Evolutionary conservation across 2,797 vertebrate genomes (phyloP), one percentile per base, ranked within the genome.

Genomic region (Enteromius radiatus): DNA sequence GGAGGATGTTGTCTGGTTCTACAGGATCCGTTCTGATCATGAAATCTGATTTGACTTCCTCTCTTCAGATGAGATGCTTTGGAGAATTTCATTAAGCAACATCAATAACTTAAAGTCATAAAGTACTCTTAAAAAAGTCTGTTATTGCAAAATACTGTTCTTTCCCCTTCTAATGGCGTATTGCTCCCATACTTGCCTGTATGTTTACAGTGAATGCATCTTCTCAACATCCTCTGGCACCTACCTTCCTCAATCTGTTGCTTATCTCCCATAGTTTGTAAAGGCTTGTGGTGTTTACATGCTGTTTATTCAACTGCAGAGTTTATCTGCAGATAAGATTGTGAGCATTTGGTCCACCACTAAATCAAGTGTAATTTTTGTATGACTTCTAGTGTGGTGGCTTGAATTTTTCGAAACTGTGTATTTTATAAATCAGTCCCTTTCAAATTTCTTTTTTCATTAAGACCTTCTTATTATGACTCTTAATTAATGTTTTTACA

Each of bases 281-380:
- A 59, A 75, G 21, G 3, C 52, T 75, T 56, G 14, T 52, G 69
- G 45, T 52, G 43, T 71, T 49, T 71, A 49, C 23, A 47, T 31
- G 45, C 17, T 49, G 28, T 52, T 67, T 19, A 73, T 73, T 73
- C 68, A 73, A 49, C 45, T 33, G 9, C 69, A 47, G 26, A 21
- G 26, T 26, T 69, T n/a, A 68, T 68, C 65, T 14, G 11, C 59
- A 45, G 41, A 69, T 69, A 23, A 69, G 67, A 69, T 69, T 45
- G n/a, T 12, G 10, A 26, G n/a, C 0, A 8, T 49, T 71, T 28
- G 45, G 4, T 19, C 4, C n/a, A n/a, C n/a, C n/a, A n/a, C n/a
- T n/a, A n/a, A n/a, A n/a, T n/a, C n/a, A n/a, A n/a, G n/a, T n/a
- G n/a, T n/a, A n/a, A n/a, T n/a, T 74, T 19, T 49, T 47, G 47